Evolutionary conservation across 2,113 vertebrate species (phyloP).

Genomic region (Cnemophilus loriae): DNA sequence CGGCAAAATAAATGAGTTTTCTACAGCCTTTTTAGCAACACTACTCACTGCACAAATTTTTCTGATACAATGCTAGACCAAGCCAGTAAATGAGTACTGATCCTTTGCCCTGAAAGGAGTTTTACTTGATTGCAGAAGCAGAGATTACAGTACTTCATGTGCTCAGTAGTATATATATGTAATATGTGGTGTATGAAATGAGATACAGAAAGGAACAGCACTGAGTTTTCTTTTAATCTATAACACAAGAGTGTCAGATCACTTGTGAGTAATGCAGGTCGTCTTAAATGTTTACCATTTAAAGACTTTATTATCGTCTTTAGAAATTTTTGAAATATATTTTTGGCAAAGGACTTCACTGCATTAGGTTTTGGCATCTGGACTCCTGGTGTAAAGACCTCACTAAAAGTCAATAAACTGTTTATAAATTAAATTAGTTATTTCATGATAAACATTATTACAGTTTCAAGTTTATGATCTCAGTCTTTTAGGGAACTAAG

Average conservation of each 20-base stretch:
- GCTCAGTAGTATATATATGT: not conserved
- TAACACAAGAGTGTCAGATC: not conserved
- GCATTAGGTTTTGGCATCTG: not conserved
- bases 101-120: not conserved
- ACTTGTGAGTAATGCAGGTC: not conserved
- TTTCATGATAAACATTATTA: not conserved
- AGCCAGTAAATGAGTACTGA: not conserved
- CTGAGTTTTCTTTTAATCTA: not conserved
- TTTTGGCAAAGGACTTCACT: not conserved
- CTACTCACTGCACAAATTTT: not conserved
- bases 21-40: not conserved
- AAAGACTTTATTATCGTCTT: not conserved
- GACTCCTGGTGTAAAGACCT: not conserved
- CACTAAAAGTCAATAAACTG: not conserved
- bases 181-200: not conserved
- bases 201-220: not conserved
- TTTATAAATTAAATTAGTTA: not conserved
- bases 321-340: not conserved
- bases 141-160: not conserved
- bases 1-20: not conserved
- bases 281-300: not conserved
- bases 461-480: not conserved
- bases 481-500: not conserved
- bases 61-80: not conserved
- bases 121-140: not conserved